A percentile compares a stretch with the other conserved stretches of the same genome.
phyloP scores from a whole-genome alignment of 2,888 invertebrate genomes.

The Gastracanthus pulcherrimus region DNA sequence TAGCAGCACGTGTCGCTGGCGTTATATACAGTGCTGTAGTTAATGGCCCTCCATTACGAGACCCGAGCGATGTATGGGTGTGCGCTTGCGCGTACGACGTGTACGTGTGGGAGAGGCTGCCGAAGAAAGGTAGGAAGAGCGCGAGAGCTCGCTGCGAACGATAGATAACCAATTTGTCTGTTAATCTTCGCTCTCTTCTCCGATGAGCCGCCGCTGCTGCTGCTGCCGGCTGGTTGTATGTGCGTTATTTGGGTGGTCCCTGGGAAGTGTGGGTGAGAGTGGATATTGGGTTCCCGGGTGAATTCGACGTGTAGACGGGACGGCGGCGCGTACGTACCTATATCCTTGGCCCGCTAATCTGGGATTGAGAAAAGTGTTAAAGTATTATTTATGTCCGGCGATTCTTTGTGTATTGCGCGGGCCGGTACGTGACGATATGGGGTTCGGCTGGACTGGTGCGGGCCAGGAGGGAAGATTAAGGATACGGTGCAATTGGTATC shows the following conservation, averaged over 20 bases:
- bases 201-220: too few relatives aligned
- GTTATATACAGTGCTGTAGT: conserved; percentile 62
- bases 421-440: background rate
- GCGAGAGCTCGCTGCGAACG: conserved; percentile 49
- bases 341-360: conserved; percentile 8
- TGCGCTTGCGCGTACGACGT: background rate
- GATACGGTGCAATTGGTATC: too few relatives aligned
- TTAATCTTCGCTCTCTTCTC: conserved; percentile 55
- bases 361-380: conserved; percentile 22
- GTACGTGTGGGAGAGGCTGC: background rate
- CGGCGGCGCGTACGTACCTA: background rate
- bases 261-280: background rate
- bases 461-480: background rate
- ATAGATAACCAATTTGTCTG: conserved; percentile 63
- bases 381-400: background rate
- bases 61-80: conserved; percentile 18
- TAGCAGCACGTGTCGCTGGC: conserved; percentile 69
- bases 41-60: conserved; percentile 71
- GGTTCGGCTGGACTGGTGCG: background rate
- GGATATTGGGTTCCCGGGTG: background rate
- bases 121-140: background rate
- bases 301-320: background rate
- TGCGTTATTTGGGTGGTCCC: background rate
- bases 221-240: background rate
- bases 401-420: background rate